Evolutionary conservation across 1,140 invertebrate genomes (phyloP), one percentile per base, ranked within the genome.

Genomic region (Microplitis demolitor): DNA sequence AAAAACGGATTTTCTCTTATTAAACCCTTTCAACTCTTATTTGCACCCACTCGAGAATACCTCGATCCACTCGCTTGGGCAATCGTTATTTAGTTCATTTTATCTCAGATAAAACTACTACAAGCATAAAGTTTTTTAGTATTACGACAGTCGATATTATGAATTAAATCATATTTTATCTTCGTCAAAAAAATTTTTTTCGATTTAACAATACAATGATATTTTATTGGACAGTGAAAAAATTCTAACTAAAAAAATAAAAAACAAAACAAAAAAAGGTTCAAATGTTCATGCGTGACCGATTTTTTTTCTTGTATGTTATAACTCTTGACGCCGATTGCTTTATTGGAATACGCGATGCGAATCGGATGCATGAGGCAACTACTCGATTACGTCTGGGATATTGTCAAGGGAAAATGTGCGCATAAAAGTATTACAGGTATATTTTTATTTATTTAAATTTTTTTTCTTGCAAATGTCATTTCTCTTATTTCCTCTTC

Each of bases 1-100:
- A 74, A 74, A 74, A 74, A 54, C 54, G 64, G 67, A 74, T 74
- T 69, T 68, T 63, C 67, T 74, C 62, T 69, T 74, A 70, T 74
- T 74, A 74, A 74, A 74, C 53, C 67, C 66, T 66, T 74, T 74
- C 69, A 73, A 73, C 64, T 35, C 61, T 69, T 5, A 61, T 51
- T 37, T 4, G 56, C n/a, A 37, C 11, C 16, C 62, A 35, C 24
- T 54, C 53, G 53, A 54, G 16, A n/a, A 16, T 54, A 54, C 53
- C 16, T 54, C 53, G 53, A 54, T 54, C 13, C 16, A 54, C 16
- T 54, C 53, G 16, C 53, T 54, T 16, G 13, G 9, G 5, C 53
- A 16, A 54, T 54, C 16, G 53, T 54, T 54, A 54, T 54, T 54
- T 16, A 16, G 53, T 54, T 54, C 53, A 54, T 54, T 54, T 54